Conservation (phyloP, 2,797 vertebrate genomes). For the Coilia nasus region DNA sequence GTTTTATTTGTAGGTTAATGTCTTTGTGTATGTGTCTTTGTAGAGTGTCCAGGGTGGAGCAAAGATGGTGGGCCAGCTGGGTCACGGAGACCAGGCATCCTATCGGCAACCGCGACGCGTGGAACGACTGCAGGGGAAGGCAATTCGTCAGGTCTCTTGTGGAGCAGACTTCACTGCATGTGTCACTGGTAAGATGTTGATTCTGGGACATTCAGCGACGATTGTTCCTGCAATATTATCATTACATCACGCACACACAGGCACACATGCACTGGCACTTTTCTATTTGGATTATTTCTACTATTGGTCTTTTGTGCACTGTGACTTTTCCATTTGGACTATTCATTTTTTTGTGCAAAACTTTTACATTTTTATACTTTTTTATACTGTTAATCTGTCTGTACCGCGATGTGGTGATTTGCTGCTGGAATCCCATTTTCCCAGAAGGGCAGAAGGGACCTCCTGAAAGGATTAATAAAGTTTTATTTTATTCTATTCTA, state of each 20-base stretch:
- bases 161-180: conserved; percentile 96
- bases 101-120: conserved; percentile 94
- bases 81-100: conserved; percentile 95
- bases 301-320: no score
- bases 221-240: background rate
- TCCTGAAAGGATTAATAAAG: no score
- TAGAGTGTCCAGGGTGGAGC: conserved; percentile 96
- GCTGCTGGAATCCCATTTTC: no score
- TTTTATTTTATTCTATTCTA: no score
- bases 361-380: no score
- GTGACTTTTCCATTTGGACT: no score
- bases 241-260: background rate
- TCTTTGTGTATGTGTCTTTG: background rate
- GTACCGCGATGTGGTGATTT: no score
- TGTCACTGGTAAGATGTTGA: conserved; percentile 83
- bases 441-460: no score
- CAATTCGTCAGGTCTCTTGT: conserved; percentile 92
- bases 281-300: no score
- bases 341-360: no score
- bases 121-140: conserved; percentile 92
- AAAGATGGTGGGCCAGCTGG: conserved; percentile 95
- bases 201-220: background rate
- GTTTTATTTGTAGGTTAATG: background rate
- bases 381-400: no score
- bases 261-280: no score